phyloP scores from a whole-genome alignment of 2,113 vertebrate genomes.

The Antigone vipio region DNA sequence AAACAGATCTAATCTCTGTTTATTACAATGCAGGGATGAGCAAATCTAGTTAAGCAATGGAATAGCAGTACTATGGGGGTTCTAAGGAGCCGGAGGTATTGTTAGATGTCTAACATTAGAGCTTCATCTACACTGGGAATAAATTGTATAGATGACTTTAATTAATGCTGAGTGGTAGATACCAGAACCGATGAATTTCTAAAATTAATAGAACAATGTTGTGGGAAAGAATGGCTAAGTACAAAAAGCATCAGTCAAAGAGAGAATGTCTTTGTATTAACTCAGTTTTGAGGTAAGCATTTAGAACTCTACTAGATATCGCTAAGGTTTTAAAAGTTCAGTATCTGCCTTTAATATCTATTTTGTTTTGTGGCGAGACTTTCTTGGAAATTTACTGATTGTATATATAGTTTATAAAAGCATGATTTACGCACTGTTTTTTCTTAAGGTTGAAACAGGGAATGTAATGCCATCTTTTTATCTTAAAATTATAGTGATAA shows the following conservation, averaged over 20 bases:
- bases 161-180: background rate
- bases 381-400: background rate
- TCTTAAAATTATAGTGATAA: background rate
- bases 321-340: background rate
- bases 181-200: background rate
- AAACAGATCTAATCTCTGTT: background rate
- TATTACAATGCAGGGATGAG: background rate
- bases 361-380: background rate
- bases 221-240: background rate
- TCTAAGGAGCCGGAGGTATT: background rate
- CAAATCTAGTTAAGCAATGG: background rate
- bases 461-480: background rate
- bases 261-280: background rate
- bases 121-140: background rate
- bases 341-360: background rate
- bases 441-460: background rate
- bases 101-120: background rate
- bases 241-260: background rate
- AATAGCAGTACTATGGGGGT: background rate
- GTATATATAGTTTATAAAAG: background rate
- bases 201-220: background rate
- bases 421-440: background rate
- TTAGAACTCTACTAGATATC: background rate
- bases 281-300: background rate
- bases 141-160: background rate